These are phyloP conservation scores for Gerris lacustris DNA, from an alignment of 2,888 invertebrate species.

Conservation along the genomic window DNA sequence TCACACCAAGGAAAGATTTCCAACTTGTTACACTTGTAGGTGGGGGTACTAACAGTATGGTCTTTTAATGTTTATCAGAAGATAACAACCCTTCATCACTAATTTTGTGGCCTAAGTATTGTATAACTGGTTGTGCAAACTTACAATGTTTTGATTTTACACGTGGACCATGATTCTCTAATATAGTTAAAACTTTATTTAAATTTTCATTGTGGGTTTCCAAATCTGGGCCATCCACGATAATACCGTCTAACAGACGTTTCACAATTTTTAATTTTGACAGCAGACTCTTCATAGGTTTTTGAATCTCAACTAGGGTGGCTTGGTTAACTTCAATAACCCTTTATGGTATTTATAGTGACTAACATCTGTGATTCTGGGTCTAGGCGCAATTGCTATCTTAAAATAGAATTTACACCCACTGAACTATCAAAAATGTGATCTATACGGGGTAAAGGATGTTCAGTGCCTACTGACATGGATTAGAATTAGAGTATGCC, in stretches of 20 bases:
- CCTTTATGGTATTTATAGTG: conserved; percentile 34
- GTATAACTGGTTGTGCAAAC: conserved; percentile 4
- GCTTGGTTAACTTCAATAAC: too few relatives aligned
- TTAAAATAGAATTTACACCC: conserved; percentile 26
- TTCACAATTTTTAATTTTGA: conserved; percentile 31
- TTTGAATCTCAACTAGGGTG: conserved; percentile 26
- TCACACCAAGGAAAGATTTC: conserved; percentile 7
- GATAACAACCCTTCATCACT: not conserved
- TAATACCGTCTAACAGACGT: conserved; percentile 33
- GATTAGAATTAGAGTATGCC: not conserved
- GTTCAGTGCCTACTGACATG: conserved; percentile 24
- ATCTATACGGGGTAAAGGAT: conserved; percentile 22
- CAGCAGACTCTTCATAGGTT: conserved; percentile 33
- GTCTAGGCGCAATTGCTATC: conserved; percentile 30
- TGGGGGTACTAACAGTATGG: not conserved
- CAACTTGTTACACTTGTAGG: not conserved
- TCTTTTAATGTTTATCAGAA: not conserved
- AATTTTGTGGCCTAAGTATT: conserved; percentile 28
- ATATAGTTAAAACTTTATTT: conserved; percentile 28
- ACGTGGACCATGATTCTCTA: conserved; percentile 29
- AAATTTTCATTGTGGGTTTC: conserved; percentile 10
- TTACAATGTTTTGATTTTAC: conserved; percentile 33
- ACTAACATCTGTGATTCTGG: conserved; percentile 32
- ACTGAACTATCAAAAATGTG: conserved; percentile 18
- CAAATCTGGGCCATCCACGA: conserved; percentile 30